Evolutionary conservation across 2,797 vertebrate species (phyloP).

Genomic region (Semotilus atromaculatus): DNA sequence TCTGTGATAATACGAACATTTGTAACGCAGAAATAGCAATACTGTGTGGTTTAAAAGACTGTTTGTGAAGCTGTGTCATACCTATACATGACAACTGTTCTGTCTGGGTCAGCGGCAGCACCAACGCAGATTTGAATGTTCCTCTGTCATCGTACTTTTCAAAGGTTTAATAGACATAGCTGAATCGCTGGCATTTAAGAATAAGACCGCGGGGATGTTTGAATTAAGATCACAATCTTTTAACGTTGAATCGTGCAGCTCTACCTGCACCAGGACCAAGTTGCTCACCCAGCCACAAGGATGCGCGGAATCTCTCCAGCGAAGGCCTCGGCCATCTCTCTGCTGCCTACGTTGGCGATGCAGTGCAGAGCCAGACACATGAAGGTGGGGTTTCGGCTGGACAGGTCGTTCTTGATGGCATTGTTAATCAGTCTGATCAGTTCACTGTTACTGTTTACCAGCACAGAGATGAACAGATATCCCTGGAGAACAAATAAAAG

Average conservation of each 20-base stretch:
- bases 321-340: conserved; percentile 93
- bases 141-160: not conserved
- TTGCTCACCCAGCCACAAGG: conserved; percentile 88
- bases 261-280: not conserved
- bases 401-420: conserved; percentile 92
- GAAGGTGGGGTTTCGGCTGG: conserved; percentile 94
- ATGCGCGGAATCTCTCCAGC: conserved; percentile 91
- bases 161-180: not conserved
- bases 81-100: not conserved
- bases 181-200: not conserved
- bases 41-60: not conserved
- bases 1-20: not conserved
- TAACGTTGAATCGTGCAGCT: not conserved
- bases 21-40: not conserved
- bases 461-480: conserved; percentile 92
- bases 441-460: conserved; percentile 93
- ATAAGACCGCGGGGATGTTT: not conserved
- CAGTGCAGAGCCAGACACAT: conserved; percentile 94
- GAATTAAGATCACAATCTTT: not conserved
- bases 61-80: not conserved
- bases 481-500: conserved; percentile 72
- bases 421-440: conserved; percentile 93
- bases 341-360: conserved; percentile 92
- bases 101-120: not conserved
- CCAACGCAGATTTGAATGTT: not conserved